Evolutionary conservation across 53 echinoderm and acorn worm genomes (phyloP), one percentile per base, ranked within the genome.

Genomic region (Holothuria leucospilota): DNA sequence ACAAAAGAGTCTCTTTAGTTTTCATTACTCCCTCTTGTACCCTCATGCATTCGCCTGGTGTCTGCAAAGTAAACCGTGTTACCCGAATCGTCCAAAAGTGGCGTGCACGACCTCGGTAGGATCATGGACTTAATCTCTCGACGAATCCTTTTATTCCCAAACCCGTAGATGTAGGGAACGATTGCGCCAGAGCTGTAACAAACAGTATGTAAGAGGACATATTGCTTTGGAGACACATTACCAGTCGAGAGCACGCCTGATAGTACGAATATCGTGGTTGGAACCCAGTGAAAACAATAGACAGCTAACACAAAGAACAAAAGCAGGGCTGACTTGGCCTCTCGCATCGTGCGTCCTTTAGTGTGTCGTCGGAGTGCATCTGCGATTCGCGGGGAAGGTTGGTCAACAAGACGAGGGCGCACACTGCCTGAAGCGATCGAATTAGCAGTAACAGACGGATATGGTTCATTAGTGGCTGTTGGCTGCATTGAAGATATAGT

Each of bases 61-160:
- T 56, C 18, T 12, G 8, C 18, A 18, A 56, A 56, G 15, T 56
- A 16, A 15, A 56, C 56, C 56, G 56, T 56, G 56, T 56, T 56
- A 56, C 56, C 56, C 1, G 56, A 56, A 56, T 56, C 56, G 4
- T 56, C 56, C 1, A 16, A 12, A 2, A 56, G 56, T 16, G 16
- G 1, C 16, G 56, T 56, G 18, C 56, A 56, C 15, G 56, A 56
- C 18, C 18, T 5, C 18, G 56, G 56, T 15, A 56, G 56, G 18
- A 56, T 16, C 56, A 56, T 56, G 2, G 51, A 16, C 51, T 27
- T 46, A 74, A 74, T 74, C 39, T 74, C 74, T 51, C 21, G 46
- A 26, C 74, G 51, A 23, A 74, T 74, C 39, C 49, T 23, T 74
- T 49, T 74, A 52, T 74, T 74, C 1, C 74, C 74, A 74, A 74